Conservation (phyloP, 2,113 vertebrate genomes). For the Terrapene triunguis region DNA sequence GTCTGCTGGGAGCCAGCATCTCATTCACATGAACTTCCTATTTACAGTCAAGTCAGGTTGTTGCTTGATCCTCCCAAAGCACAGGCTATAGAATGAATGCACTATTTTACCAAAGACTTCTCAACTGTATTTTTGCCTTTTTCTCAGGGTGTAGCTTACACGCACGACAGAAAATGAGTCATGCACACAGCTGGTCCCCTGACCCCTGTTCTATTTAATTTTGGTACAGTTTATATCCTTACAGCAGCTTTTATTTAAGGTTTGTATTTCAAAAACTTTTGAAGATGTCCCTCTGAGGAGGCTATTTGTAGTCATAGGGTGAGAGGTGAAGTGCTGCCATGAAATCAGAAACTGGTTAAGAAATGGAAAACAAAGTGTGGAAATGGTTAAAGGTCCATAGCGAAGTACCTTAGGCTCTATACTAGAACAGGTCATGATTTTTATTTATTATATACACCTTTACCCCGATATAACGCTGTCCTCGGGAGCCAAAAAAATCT, state of each 20-base stretch:
- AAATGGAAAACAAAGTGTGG: not conserved
- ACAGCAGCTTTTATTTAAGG: not conserved
- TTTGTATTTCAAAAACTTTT: constrained; percentile 58
- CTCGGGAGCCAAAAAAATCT: no score
- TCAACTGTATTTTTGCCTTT: constrained; percentile 10
- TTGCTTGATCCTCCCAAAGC: not conserved
- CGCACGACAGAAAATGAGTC: constrained; percentile 36
- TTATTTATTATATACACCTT: not conserved
- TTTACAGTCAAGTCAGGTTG: constrained; percentile 21
- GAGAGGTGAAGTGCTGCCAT: not conserved
- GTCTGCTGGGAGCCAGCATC: constrained; percentile 44
- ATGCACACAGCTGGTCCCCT: constrained; percentile 1
- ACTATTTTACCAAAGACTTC: not conserved
- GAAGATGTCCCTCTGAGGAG: not conserved
- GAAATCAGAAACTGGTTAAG: constrained; percentile 41
- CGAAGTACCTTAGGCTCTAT: not conserved
- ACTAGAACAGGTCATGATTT: not conserved
- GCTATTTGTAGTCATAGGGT: not conserved
- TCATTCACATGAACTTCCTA: not conserved
- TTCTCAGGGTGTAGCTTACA: not conserved
- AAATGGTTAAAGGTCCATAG: constrained; percentile 29
- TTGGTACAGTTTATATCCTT: not conserved
- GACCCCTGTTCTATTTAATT: constrained; percentile 23
- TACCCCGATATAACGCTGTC: no score
- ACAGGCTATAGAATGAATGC: not conserved